These are phyloP conservation scores for Punctoribates punctum DNA, from an alignment of 2,888 invertebrate genomes.

Conservation along the genomic window DNA sequence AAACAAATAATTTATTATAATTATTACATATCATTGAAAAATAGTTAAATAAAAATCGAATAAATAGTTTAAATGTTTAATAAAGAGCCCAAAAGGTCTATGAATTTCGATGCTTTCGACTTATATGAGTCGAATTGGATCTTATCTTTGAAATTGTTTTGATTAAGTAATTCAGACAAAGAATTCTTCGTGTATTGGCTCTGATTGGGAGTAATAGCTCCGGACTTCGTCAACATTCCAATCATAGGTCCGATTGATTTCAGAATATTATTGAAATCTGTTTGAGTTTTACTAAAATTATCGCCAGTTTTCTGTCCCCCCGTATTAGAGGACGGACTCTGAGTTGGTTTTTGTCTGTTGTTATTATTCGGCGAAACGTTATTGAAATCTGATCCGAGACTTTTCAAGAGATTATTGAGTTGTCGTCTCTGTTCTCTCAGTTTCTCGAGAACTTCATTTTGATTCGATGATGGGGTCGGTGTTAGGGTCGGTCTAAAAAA, in stretches of 20 bases:
- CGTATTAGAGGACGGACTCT: too few relatives aligned
- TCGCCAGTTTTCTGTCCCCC: neutral
- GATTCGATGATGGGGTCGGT: neutral
- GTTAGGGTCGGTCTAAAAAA: neutral
- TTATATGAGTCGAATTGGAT: constrained; percentile 24
- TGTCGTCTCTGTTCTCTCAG: constrained; percentile 32
- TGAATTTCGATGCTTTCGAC: neutral
- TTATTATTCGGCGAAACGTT: neutral
- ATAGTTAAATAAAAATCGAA: constrained; percentile 2
- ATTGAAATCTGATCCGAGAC: constrained; percentile 20
- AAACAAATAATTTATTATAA: too few relatives aligned
- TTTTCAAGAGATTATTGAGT: constrained; percentile 21
- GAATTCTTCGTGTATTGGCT: neutral
- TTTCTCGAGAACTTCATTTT: neutral
- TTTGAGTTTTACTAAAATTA: neutral
- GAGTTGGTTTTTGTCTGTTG: too few relatives aligned
- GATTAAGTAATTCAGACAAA: constrained; percentile 28
- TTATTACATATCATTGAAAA: neutral
- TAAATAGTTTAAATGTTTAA: constrained; percentile 29
- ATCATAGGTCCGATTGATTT: constrained; percentile 22
- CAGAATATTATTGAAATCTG: neutral
- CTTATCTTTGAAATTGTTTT: neutral
- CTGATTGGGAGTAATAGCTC: neutral
- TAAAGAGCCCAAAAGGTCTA: constrained; percentile 8
- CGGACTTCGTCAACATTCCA: neutral